Conservation (phyloP, 2,888 invertebrate species). For the Leucophenga montana region DNA sequence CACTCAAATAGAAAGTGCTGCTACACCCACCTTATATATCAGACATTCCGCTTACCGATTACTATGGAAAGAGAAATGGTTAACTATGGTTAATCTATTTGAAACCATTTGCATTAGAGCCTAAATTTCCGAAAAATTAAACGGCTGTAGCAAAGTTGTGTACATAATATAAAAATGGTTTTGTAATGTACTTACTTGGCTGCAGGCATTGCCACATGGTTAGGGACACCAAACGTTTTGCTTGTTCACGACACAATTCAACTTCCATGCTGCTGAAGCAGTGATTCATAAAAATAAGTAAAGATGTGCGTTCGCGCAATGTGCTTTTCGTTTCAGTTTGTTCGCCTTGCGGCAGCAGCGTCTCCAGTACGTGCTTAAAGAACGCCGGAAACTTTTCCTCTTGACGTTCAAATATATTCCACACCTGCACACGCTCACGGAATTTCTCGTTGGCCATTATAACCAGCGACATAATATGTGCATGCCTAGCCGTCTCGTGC, state of each 20-base stretch:
- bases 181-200: slow-evolving; percentile 76
- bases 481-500: slow-evolving; percentile 81
- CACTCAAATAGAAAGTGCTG: no score
- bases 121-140: no score
- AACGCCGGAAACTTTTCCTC: slow-evolving; percentile 86
- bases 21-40: no score
- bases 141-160: no score
- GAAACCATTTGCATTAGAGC: no score
- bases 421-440: slow-evolving; percentile 95
- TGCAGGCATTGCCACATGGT: slow-evolving; percentile 95
- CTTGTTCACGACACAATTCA: slow-evolving; percentile 91
- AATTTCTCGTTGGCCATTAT: slow-evolving; percentile 99
- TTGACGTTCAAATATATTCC: slow-evolving; percentile 90
- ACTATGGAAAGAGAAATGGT: no score
- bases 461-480: slow-evolving; percentile 97
- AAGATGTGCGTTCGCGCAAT: slow-evolving; percentile 86
- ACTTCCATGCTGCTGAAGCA: slow-evolving; percentile 99
- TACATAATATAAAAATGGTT: no score
- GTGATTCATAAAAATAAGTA: slow-evolving; percentile 94
- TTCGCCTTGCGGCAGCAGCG: slow-evolving; percentile 74
- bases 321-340: slow-evolving; percentile 38
- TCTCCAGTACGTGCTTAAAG: slow-evolving; percentile 85
- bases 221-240: slow-evolving; percentile 90
- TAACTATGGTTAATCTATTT: no score
- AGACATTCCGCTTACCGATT: no score